Evolutionary conservation across 2,888 invertebrate genomes (phyloP), one percentile per base, ranked within the genome.

Genomic region (Teleogryllus oceanicus): DNA sequence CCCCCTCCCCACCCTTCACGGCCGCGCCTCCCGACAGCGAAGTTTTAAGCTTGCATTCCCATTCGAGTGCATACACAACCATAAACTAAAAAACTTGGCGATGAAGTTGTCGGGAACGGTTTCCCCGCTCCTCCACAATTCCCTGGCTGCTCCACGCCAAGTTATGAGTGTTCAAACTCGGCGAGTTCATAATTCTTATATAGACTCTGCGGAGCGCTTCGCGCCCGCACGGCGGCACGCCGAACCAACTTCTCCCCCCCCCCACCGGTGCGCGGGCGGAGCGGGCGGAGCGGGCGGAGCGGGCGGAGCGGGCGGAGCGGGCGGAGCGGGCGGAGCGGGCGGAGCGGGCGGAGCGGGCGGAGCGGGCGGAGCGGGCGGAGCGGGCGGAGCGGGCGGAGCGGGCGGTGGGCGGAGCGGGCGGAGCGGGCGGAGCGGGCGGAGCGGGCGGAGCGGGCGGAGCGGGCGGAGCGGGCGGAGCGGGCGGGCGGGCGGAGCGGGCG

Each of bases 61-160:
- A 62, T 62, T 62, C 62, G 62, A 62, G 62, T 62, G 62, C 62
- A 62, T 62, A 62, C 62, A 62, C 62, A 62, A 62, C 62, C 62
- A 62, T 62, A 62, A 62, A 62, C 62, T 62, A 62, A 62, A 62
- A 62, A 62, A 62, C 16, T 62, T 62, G 16, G 16, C 62, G 62
- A 62, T n/a, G 62, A 62, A 62, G 62, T 62, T 62, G 62, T 62
- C 16, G 62, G n/a, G 62, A 62, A 62, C 62, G 62, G 62, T 62
- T 62, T 62, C 62, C 13, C 62, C 62, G 16, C 62, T 62, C 62
- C 62, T 62, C 62, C 62, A 18, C 62, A 13, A 13, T n/a, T 62
- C 62, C 62, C 13, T n/a, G 16, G n/a, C 62, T n/a, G n/a, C 62
- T 62, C 62, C 62, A 13, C 62, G 62, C 62, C 4, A 62, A 62